Conservation (phyloP, 2,797 vertebrate genomes). For the Tinamus major region DNA sequence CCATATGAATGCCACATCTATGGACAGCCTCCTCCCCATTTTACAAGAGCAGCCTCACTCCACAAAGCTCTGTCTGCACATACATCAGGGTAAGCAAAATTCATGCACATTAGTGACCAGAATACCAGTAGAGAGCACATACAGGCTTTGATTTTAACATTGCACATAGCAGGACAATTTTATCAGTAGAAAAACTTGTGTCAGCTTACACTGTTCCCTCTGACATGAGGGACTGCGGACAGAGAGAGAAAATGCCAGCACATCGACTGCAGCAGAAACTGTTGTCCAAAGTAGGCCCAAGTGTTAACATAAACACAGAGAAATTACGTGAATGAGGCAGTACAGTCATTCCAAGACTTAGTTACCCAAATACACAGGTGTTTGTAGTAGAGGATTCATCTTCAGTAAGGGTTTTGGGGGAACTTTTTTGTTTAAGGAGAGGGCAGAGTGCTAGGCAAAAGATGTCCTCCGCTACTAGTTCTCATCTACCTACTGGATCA, state of each 20-base stretch:
- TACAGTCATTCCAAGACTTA: not conserved
- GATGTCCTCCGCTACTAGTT: not conserved
- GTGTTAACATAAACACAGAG: not conserved
- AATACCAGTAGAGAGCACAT: not conserved
- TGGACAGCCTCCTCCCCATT: not conserved
- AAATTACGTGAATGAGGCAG: not conserved
- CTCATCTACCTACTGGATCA: not conserved
- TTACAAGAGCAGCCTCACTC: not conserved
- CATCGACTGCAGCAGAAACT: not conserved
- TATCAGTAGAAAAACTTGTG: not conserved
- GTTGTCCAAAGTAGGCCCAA: not conserved
- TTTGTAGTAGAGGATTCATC: not conserved
- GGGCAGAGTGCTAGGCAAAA: not conserved
- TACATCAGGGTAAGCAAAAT: accelerated
- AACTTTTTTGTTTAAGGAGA: not conserved
- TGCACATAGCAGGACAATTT: not conserved
- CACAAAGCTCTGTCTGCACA: accelerated
- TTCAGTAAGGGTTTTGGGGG: accelerated
- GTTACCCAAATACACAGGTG: not conserved
- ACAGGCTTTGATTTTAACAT: not conserved
- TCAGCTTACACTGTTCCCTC: not conserved
- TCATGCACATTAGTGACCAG: not conserved
- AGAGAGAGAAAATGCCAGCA: not conserved
- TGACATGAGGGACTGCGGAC: not conserved
- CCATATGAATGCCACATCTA: not conserved